A percentile compares a stretch with the other conserved stretches of the same genome.
These are phyloP conservation scores for Drosophila lini DNA, from an alignment of 1,140 invertebrate genomes.

Conservation along the genomic window DNA sequence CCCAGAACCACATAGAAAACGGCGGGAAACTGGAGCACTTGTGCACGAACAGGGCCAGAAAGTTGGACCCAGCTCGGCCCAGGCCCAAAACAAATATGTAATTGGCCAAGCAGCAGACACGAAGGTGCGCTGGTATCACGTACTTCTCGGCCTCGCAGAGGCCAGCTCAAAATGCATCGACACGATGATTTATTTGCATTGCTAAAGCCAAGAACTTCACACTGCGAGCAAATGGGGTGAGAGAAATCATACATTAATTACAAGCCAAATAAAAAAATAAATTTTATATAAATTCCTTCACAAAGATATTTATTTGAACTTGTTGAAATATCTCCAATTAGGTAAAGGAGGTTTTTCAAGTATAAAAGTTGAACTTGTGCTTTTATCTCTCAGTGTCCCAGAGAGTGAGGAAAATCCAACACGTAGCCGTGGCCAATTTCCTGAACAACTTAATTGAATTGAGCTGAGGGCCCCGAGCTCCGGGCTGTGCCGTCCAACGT, in stretches of 20 bases:
- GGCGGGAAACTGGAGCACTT: constrained; percentile 70
- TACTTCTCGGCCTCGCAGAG: constrained; percentile 43
- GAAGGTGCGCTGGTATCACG: constrained; percentile 64
- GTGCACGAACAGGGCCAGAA: constrained; percentile 67
- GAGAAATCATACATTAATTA: neutral
- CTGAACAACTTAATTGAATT: constrained; percentile 79
- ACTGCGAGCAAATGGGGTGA: constrained; percentile 7
- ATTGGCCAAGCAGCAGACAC: constrained; percentile 63
- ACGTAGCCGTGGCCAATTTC: constrained; percentile 69
- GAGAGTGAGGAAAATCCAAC: constrained; percentile 44
- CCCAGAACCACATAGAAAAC: constrained; percentile 30
- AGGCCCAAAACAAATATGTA: constrained; percentile 72
- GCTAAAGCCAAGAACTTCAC: constrained; percentile 48
- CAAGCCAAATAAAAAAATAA: neutral
- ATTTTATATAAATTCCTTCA: neutral
- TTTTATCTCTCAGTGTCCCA: constrained; percentile 19
- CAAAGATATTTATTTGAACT: neutral
- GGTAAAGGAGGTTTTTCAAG: neutral
- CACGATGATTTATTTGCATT: constrained; percentile 82
- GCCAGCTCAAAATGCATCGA: constrained; percentile 68
- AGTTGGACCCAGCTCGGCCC: constrained; percentile 30
- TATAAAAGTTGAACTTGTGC: neutral
- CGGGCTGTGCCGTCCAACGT: constrained; percentile 9
- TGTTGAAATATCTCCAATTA: neutral
- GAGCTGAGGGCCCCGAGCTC: constrained; percentile 34